Percentiles rank a stretch among this genome's conserved stretches.
Evolutionary conservation across 2,888 invertebrate genomes (phyloP).

Genomic region (Alsophila aescularia): DNA sequence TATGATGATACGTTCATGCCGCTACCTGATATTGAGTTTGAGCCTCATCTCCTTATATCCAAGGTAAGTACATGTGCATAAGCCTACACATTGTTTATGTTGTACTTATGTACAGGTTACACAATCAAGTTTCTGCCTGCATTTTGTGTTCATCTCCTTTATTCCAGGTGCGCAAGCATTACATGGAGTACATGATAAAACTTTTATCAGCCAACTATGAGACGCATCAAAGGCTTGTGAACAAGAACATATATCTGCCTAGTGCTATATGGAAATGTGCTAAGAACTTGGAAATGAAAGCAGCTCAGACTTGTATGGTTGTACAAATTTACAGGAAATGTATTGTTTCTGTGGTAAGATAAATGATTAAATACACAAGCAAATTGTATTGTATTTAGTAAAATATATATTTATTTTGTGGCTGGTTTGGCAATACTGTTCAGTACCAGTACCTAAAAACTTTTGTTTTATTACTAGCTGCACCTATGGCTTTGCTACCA

Average conservation of each 20-base stretch:
- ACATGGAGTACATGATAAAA: conserved; percentile 74
- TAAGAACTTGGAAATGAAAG: conserved; percentile 70
- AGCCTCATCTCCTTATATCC: conserved; percentile 76
- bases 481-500: no score
- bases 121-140: no score
- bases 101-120: no score
- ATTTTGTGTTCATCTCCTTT: neutral
- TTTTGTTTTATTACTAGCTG: no score
- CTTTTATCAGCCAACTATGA: conserved; percentile 73
- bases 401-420: no score
- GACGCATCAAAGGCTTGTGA: conserved; percentile 65
- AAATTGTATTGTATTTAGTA: no score
- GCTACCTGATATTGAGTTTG: conserved; percentile 66
- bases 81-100: no score
- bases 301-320: conserved; percentile 75
- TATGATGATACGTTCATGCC: conserved; percentile 65
- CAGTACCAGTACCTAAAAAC: no score
- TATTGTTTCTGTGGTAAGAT: conserved; percentile 63
- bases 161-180: conserved; percentile 75
- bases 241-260: conserved; percentile 73
- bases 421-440: no score
- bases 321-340: conserved; percentile 72
- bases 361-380: neutral
- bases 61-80: conserved; percentile 55
- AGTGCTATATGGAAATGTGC: conserved; percentile 80